Evolutionary conservation across 2,113 vertebrate genomes (phyloP).

Genomic region (Phalacrocorax brasilianus): DNA sequence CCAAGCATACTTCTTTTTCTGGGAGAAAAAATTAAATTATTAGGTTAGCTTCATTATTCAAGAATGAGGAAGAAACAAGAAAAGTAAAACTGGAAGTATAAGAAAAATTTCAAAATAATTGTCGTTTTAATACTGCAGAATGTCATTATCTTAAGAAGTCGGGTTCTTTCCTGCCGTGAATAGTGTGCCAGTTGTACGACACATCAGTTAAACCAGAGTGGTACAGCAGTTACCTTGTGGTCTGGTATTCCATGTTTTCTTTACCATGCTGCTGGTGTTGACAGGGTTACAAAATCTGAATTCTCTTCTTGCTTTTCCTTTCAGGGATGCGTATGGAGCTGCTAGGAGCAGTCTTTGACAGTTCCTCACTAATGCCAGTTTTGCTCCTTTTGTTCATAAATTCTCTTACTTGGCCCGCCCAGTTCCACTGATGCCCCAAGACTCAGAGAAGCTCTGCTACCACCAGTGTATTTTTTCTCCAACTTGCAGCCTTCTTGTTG

Average conservation of each 20-base stretch:
- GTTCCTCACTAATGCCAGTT: not conserved
- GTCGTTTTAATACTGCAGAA: not conserved
- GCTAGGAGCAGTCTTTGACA: not conserved
- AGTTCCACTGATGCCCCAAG: not conserved
- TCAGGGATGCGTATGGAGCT: not conserved
- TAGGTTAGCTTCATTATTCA: not conserved
- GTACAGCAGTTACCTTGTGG: not conserved
- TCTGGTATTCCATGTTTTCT: not conserved
- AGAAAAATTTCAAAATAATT: not conserved
- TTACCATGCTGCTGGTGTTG: not conserved
- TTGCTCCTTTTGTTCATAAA: not conserved
- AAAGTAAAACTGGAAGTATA: not conserved
- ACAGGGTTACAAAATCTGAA: not conserved
- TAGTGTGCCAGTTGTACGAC: not conserved
- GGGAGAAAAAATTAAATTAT: not conserved
- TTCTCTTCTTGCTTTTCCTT: not conserved
- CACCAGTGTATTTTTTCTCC: not conserved
- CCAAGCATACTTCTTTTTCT: not conserved
- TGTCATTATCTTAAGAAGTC: not conserved
- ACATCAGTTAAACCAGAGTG: not conserved
- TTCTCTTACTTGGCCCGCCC: not conserved
- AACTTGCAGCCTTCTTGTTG: not conserved
- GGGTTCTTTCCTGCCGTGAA: not conserved
- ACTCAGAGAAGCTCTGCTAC: not conserved
- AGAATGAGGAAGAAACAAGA: not conserved